Percentiles rank a stretch among this genome's conserved stretches.
Evolutionary conservation across 2,797 vertebrate genomes (phyloP).

Genomic region (Poeciliopsis paucimaculata): DNA sequence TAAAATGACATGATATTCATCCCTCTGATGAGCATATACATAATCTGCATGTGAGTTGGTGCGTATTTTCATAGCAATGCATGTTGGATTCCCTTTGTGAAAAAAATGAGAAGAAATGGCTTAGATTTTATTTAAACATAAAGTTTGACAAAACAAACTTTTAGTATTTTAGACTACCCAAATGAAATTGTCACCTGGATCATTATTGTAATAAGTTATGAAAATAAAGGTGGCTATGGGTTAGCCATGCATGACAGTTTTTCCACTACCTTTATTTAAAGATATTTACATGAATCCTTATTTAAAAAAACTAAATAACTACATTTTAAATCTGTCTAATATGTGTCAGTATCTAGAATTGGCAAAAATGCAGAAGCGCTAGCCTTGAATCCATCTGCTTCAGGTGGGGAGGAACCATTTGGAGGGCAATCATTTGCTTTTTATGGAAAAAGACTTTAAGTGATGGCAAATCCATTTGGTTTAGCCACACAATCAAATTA

Average conservation of each 20-base stretch:
- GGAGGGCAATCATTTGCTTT: conserved; percentile 54
- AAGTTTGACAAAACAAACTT: background rate
- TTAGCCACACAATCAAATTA: conserved; percentile 66
- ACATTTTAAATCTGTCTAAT: conserved; percentile 37
- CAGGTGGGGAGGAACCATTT: conserved; percentile 21
- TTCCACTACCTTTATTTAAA: background rate
- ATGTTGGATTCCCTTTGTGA: background rate
- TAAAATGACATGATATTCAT: background rate
- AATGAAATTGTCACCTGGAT: background rate
- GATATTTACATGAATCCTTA: background rate
- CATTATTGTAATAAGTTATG: background rate
- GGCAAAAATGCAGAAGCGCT: conserved; percentile 58
- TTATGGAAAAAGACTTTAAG: conserved; percentile 69
- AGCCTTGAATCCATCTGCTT: conserved; percentile 58
- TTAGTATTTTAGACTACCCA: background rate
- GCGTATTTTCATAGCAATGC: background rate
- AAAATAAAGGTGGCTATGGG: background rate
- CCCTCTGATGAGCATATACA: background rate
- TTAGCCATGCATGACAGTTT: background rate
- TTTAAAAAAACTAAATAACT: conserved; percentile 6
- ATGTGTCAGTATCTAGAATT: conserved; percentile 27
- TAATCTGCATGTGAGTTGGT: background rate
- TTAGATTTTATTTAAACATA: background rate
- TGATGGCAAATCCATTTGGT: conserved; percentile 71
- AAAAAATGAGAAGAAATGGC: background rate